Evolutionary conservation across 2,113 vertebrate species (phyloP).

Genomic region (Formicarius rufipectus): DNA sequence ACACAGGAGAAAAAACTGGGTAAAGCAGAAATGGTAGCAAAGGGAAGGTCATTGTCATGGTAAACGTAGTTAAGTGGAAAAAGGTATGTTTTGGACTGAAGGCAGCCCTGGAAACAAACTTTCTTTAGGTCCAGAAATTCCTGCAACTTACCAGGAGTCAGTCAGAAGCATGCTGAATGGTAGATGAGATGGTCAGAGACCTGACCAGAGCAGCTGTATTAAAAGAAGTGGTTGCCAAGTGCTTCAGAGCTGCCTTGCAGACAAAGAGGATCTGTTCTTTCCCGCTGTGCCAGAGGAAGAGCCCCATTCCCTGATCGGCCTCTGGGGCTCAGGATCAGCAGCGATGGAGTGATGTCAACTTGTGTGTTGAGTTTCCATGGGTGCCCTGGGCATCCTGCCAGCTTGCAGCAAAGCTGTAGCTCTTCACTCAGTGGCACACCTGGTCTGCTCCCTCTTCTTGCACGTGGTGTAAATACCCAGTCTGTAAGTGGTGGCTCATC

Average conservation of each 20-base stretch:
- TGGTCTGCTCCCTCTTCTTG: background rate
- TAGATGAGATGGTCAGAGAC: background rate
- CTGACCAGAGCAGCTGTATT: background rate
- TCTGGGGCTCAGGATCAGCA: background rate
- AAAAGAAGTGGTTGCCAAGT: background rate
- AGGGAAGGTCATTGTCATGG: background rate
- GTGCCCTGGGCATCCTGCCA: fast-evolving
- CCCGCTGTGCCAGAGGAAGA: background rate
- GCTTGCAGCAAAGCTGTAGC: background rate
- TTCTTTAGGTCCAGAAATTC: background rate
- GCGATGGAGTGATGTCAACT: background rate
- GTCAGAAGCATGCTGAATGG: background rate
- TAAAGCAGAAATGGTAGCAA: background rate
- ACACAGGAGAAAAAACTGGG: background rate
- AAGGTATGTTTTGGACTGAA: background rate
- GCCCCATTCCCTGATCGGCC: background rate
- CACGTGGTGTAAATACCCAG: background rate
- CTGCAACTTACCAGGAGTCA: background rate
- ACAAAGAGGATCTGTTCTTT: background rate
- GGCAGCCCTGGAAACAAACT: background rate
- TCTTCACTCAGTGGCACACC: fast-evolving
- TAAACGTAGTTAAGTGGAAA: background rate
- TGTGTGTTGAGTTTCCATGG: background rate
- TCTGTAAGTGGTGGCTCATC: background rate
- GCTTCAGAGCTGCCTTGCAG: background rate